Evolutionary conservation across 2,888 invertebrate genomes (phyloP).

Genomic region (Melieria crassipennis): DNA sequence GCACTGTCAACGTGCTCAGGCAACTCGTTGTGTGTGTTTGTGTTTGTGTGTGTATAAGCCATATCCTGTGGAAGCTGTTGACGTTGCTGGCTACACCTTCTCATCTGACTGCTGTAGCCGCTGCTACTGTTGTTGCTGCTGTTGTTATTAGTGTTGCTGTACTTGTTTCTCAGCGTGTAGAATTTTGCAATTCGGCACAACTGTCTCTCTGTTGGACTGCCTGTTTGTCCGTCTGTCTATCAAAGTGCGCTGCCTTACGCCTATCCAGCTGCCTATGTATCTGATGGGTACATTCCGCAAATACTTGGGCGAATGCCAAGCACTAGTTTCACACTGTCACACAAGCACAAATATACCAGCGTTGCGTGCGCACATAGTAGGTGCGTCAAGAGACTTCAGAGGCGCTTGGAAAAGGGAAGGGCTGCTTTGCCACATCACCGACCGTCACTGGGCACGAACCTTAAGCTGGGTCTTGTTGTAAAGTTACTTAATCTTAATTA

Average conservation of each 20-base stretch:
- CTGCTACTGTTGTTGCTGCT: not conserved
- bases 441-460: too few species aligned
- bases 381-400: too few species aligned
- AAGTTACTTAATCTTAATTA: too few species aligned
- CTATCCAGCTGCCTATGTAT: not conserved
- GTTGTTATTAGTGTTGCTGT: not conserved
- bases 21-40: not conserved
- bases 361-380: constrained; percentile 20
- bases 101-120: not conserved
- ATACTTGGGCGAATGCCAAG: constrained; percentile 41
- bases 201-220: not conserved
- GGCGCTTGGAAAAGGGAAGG: too few species aligned
- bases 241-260: not conserved
- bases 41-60: not conserved
- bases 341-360: constrained; percentile 24
- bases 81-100: not conserved
- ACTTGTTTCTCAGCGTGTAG: not conserved
- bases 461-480: too few species aligned
- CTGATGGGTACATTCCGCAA: constrained; percentile 42
- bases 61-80: not conserved
- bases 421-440: too few species aligned
- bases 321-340: constrained; percentile 22
- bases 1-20: too few species aligned
- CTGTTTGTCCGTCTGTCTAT: constrained; percentile 6
- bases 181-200: not conserved